Conservation (phyloP, 2,888 invertebrate genomes). For the Epicampocera succincta region DNA sequence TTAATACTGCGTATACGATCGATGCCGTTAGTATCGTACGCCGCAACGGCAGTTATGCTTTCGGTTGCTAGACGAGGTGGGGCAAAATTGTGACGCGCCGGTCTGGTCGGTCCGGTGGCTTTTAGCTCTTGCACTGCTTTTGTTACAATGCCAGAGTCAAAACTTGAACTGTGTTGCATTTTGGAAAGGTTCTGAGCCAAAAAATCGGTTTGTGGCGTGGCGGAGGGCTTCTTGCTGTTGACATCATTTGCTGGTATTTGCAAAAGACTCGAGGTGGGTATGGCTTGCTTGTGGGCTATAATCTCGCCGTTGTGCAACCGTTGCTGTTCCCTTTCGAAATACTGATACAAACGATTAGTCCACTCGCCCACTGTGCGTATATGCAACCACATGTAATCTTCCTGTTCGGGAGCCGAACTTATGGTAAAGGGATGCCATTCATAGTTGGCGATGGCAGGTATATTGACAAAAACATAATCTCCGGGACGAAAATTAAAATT, state of each 20-base stretch:
- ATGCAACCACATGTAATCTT: conserved; percentile 96
- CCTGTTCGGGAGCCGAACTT: conserved; percentile 96
- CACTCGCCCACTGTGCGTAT: conserved; percentile 96
- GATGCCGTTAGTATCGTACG: conserved; percentile 60
- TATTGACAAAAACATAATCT: conserved; percentile 96
- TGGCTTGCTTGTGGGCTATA: conserved; percentile 80
- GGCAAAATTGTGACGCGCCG: conserved; percentile 74
- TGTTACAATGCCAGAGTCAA: conserved; percentile 69
- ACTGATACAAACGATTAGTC: conserved; percentile 93
- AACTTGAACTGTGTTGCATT: conserved; percentile 73
- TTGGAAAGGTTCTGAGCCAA: conserved; percentile 77
- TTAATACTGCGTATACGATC: conserved; percentile 80
- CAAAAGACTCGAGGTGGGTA: conserved; percentile 75
- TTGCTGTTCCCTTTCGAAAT: conserved; percentile 92
- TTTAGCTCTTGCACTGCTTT: conserved; percentile 60
- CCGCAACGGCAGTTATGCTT: conserved; percentile 55
- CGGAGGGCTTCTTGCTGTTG: conserved; percentile 58
- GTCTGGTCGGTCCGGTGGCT: conserved; percentile 74
- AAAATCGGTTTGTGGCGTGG: conserved; percentile 80
- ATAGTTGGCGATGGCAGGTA: conserved; percentile 94
- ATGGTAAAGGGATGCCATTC: conserved; percentile 99
- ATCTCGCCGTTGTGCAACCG: conserved; percentile 87
- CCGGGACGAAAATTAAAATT: conserved; percentile 95
- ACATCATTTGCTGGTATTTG: conserved; percentile 72
- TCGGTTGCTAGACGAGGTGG: conserved; percentile 73